These are phyloP conservation scores for Lipotes vexillifer DNA, from an alignment of 2,113 vertebrate species.

Conservation along the genomic window DNA sequence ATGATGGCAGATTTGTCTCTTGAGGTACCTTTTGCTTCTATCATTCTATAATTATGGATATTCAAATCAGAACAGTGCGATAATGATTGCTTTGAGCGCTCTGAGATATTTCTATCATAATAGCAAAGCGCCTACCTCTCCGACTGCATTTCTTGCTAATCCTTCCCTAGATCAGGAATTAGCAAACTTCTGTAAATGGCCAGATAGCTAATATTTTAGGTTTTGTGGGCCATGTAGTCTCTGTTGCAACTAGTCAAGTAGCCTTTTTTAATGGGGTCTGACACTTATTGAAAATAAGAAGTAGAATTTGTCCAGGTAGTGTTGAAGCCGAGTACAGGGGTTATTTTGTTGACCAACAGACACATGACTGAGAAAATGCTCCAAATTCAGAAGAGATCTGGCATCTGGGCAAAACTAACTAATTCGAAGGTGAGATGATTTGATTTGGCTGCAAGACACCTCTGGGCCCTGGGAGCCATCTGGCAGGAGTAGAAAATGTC, in stretches of 20 bases:
- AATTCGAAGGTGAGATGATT: background rate
- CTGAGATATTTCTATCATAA: constrained; percentile 37
- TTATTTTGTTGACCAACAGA: background rate
- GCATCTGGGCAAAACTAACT: background rate
- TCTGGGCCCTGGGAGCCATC: background rate
- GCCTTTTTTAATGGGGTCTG: background rate
- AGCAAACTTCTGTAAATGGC: background rate
- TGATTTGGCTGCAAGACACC: background rate
- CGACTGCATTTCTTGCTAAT: constrained; percentile 8
- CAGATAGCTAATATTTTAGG: background rate
- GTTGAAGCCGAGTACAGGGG: background rate
- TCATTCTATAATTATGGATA: constrained; percentile 39
- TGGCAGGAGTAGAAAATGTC: background rate
- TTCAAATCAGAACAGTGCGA: background rate
- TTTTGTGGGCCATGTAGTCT: background rate
- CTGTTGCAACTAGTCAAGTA: background rate
- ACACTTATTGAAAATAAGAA: background rate
- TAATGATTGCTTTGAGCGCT: constrained; percentile 33
- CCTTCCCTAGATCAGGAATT: background rate
- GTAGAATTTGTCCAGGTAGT: background rate
- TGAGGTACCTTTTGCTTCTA: constrained; percentile 18
- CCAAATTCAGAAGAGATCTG: background rate
- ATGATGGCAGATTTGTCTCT: constrained; percentile 49
- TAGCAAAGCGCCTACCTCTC: background rate
- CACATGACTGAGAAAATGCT: background rate